Evolutionary conservation across 2,797 vertebrate species (phyloP).

Genomic region (Dendrocincla tyrannina): DNA sequence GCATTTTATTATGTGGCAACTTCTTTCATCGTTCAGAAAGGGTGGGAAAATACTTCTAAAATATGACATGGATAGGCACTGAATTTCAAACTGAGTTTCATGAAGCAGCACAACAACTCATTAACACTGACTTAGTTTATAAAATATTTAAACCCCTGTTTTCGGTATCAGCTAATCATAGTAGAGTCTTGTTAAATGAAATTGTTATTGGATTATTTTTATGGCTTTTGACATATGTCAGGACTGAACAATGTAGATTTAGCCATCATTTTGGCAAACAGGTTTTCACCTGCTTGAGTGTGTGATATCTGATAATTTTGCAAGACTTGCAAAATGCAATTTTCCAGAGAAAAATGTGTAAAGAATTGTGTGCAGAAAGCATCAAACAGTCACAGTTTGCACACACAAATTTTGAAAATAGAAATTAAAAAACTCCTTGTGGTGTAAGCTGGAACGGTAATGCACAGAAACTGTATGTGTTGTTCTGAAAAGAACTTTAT

Average conservation of each 20-base stretch:
- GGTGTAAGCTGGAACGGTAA: not conserved
- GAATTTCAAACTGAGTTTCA: not conserved
- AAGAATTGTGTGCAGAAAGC: not conserved
- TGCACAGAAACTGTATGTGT: not conserved
- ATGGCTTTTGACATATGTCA: not conserved
- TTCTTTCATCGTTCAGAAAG: not conserved
- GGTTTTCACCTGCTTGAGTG: not conserved
- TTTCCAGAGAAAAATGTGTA: not conserved
- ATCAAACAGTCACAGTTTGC: not conserved
- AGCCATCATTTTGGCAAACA: not conserved
- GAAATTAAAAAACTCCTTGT: not conserved
- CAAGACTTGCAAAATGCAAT: not conserved
- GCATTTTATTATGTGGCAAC: not conserved
- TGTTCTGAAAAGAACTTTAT: not conserved
- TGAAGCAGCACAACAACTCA: not conserved
- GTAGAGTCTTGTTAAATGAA: not conserved
- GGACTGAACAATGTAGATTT: not conserved
- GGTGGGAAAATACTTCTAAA: slow-evolving; percentile 10
- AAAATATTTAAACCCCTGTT: not conserved
- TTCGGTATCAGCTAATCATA: not conserved
- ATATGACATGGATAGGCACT: not conserved
- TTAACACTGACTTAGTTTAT: not conserved
- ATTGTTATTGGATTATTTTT: not conserved
- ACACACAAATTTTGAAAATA: not conserved
- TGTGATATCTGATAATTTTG: not conserved